These are phyloP conservation scores for Drosophila tanythrix DNA, from an alignment of 2,888 invertebrate genomes.

Conservation along the genomic window DNA sequence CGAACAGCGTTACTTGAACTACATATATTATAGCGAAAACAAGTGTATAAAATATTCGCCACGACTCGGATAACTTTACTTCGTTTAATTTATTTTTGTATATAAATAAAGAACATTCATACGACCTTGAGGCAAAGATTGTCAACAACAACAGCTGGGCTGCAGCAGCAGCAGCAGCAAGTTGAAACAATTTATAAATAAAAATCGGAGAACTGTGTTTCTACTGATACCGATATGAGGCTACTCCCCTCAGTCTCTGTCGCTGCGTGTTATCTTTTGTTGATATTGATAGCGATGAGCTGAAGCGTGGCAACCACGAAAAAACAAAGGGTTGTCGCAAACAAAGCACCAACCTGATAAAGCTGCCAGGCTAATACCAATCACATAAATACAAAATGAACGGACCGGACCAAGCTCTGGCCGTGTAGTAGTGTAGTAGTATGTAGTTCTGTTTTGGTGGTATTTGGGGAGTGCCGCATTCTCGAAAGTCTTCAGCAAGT, in stretches of 20 bases:
- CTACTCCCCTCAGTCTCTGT: slow-evolving; percentile 13
- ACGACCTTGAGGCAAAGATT: slow-evolving; percentile 62
- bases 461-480: slow-evolving; percentile 44
- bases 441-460: background rate
- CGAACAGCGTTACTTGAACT: background rate
- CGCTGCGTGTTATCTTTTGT: slow-evolving; percentile 61
- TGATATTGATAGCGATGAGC: slow-evolving; percentile 63
- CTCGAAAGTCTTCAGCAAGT: slow-evolving; percentile 26
- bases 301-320: slow-evolving; percentile 22
- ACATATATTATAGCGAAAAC: background rate
- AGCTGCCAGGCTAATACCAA: slow-evolving; percentile 20
- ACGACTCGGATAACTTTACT: background rate
- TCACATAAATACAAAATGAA: slow-evolving; percentile 4
- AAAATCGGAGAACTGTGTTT: slow-evolving; percentile 20
- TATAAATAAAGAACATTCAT: slow-evolving; percentile 39
- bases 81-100: background rate
- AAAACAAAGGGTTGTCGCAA: slow-evolving; percentile 6
- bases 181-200: slow-evolving; percentile 58
- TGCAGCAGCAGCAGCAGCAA: slow-evolving; percentile 31
- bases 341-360: slow-evolving; percentile 46
- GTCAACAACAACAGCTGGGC: slow-evolving; percentile 53
- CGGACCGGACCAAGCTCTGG: background rate
- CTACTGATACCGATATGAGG: slow-evolving; percentile 46
- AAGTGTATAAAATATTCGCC: slow-evolving; percentile 13
- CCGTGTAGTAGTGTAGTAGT: background rate